These are phyloP conservation scores for Thecocarcelia acutangulata DNA, from an alignment of 2,888 invertebrate species.

Conservation along the genomic window DNA sequence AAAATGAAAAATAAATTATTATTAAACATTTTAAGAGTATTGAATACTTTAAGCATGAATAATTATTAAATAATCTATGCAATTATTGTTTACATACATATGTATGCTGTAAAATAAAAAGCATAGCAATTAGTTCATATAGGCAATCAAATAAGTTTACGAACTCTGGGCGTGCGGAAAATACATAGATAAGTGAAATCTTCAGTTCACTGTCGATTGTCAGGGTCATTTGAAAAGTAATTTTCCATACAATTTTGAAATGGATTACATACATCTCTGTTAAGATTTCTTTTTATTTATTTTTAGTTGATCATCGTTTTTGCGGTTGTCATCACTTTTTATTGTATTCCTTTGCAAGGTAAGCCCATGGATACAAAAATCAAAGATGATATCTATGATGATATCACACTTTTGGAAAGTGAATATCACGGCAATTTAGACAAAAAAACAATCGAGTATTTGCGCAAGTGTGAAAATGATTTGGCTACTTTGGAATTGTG, in stretches of 20 bases:
- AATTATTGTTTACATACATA: not conserved
- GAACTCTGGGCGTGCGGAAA: no score
- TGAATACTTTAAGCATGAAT: no score
- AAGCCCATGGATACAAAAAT: slow-evolving; percentile 60
- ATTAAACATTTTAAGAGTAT: no score
- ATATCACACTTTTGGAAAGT: slow-evolving; percentile 41
- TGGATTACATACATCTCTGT: no score
- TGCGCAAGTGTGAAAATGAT: slow-evolving; percentile 77
- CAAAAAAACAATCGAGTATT: slow-evolving; percentile 76
- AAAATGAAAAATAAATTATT: no score
- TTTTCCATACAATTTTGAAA: no score
- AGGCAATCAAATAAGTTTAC: no score
- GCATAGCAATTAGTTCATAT: no score
- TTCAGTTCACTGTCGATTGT: no score
- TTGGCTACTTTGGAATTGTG: slow-evolving; percentile 81
- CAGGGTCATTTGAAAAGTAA: no score
- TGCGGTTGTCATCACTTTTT: slow-evolving; percentile 8
- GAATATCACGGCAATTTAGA: slow-evolving; percentile 77
- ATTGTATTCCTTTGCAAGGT: slow-evolving; percentile 33
- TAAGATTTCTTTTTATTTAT: not conserved
- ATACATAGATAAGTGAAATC: no score
- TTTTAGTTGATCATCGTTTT: slow-evolving; percentile 42
- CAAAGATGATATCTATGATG: slow-evolving; percentile 39
- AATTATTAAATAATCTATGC: no score
- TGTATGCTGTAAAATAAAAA: not conserved